Evolutionary conservation across 2,797 vertebrate genomes (phyloP).

Genomic region (Thamnophis elegans): DNA sequence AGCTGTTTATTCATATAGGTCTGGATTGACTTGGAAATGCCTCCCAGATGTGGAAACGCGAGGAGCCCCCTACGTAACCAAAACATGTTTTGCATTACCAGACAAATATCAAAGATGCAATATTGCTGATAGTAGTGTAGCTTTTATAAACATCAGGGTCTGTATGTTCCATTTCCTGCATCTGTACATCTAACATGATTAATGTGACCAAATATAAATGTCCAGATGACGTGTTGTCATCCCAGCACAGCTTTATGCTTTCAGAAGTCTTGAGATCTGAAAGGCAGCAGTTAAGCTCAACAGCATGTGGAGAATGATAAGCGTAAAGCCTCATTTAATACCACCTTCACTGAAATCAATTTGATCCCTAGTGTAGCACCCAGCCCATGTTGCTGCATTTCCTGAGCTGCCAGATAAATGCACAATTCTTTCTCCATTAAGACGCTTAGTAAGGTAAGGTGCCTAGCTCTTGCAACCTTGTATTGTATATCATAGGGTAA

Average conservation of each 20-base stretch:
- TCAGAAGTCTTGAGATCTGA: conserved; percentile 33
- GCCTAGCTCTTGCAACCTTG: not conserved
- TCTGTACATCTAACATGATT: not conserved
- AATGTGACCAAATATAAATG: not conserved
- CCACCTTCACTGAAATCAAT: conserved; percentile 57
- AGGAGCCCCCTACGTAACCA: not conserved
- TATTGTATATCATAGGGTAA: not conserved
- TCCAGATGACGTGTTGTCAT: not conserved
- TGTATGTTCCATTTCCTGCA: not conserved
- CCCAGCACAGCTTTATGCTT: fast-evolving
- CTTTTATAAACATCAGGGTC: not conserved
- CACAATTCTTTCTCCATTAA: conserved; percentile 55
- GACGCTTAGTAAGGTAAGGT: not conserved
- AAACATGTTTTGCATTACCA: not conserved
- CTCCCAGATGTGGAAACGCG: too few relatives aligned
- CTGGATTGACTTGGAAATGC: not conserved
- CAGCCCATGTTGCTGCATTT: conserved; percentile 58
- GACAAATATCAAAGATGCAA: fast-evolving
- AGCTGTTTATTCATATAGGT: not conserved
- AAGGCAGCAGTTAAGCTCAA: conserved; percentile 14
- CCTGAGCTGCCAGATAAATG: conserved; percentile 56
- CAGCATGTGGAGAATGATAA: conserved; percentile 64
- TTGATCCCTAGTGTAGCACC: conserved; percentile 39
- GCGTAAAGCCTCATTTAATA: conserved; percentile 61
- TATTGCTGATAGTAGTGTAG: not conserved